Evolutionary conservation across 2,888 invertebrate species (phyloP).

Genomic region (Sinelater perroti): DNA sequence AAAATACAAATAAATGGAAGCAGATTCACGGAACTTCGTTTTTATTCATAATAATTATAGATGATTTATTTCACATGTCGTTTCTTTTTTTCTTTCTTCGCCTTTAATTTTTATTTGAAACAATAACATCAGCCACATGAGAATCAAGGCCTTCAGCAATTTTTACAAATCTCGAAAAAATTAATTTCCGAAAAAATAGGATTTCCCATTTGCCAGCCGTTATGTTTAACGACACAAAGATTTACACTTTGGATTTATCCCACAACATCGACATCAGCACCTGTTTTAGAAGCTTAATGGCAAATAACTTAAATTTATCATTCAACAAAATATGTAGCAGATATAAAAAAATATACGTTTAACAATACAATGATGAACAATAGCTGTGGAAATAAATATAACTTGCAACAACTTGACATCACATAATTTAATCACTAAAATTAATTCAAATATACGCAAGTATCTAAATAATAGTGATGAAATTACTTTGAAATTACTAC

Average conservation of each 20-base stretch:
- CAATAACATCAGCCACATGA: conserved; percentile 25
- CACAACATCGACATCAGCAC: conserved; percentile 13
- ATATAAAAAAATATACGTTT: conserved; percentile 18
- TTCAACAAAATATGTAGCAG: conserved; percentile 22
- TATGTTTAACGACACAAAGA: conserved; percentile 21
- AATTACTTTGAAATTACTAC: conserved; percentile 3
- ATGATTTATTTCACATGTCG: too few relatives aligned
- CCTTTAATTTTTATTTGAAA: conserved; percentile 20
- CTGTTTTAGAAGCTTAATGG: conserved; percentile 16
- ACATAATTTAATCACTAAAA: conserved; percentile 17
- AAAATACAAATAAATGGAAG: too few relatives aligned
- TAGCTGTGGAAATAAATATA: conserved; percentile 15
- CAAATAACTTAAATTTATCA: conserved; percentile 25
- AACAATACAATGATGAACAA: conserved; percentile 13
- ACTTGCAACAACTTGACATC: too few relatives aligned
- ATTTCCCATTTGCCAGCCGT: conserved; percentile 4
- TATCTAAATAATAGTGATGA: conserved; percentile 4
- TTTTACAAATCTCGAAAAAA: conserved; percentile 16
- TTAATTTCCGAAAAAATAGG: conserved; percentile 21
- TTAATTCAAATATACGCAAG: conserved; percentile 16
- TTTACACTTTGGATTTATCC: conserved; percentile 24
- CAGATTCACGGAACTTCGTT: too few relatives aligned
- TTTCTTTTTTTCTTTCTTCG: conserved; percentile 17
- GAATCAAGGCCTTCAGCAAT: conserved; percentile 20
- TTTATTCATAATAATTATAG: too few relatives aligned